Base-by-base conservation (phyloP, 2,888 invertebrate species). In the Microplitis deprimator region DNA sequence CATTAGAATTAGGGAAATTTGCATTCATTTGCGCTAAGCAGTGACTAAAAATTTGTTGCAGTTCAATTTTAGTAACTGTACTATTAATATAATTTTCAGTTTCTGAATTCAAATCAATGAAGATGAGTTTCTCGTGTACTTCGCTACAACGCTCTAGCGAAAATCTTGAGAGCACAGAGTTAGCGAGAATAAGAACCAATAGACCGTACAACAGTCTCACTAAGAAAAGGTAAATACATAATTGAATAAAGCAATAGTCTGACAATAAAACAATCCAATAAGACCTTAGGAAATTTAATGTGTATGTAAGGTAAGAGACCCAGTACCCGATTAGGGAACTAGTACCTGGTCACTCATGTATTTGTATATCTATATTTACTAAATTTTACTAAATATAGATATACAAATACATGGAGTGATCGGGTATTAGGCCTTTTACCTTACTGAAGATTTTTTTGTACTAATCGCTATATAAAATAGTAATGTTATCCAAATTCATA, bases 201-300 rank as follows among this genome's bases (percentile, higher is more conserved):
- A 92, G 96, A 88, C 95, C 95, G 71, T 96, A 95, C 90, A 95
- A 96, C 91, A 96, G 96, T 91, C 93, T 96, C 84, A 96, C 94
- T 76, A 94, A 94, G 88, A 95, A 94, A 90, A 93, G 94, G 93
- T 93, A 90, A 78, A 87, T 87, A 72, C 60, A 71, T 65, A 10
- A 50, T 59, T 70, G 8, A 62, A 17, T 17, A 29, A 29, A 62
- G 20, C 16, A 62, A 17, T 62, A 16, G 7, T 61, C 50, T 50
- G n/a, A 60, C 17, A 16, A 72, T 29, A 29, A 61, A 59, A 72
- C 20, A 72, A 72, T 6, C 10, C 50, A 6, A 50, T 50, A 13
- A 10, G 10, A 50, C 50, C 13, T 50, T 1, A 6, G 13, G 2
- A 29, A 10, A 50, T 6, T 50, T 10, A 13, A 6, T 50, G 29